Evolutionary conservation across 2,113 vertebrate genomes (phyloP).

Genomic region (Coryphaenoides rupestris): DNA sequence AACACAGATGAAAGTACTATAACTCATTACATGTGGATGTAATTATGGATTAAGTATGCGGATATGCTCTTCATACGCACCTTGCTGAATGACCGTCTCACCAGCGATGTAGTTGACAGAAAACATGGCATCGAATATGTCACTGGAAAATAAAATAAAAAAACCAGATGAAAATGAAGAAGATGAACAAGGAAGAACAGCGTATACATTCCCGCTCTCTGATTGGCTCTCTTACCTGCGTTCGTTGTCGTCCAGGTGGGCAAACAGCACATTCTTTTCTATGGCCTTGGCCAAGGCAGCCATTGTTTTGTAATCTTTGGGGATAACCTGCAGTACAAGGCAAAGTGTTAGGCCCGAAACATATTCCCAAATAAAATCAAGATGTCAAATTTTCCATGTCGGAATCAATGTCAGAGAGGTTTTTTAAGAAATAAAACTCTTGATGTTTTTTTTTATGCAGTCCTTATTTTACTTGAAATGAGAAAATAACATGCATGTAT

Average conservation of each 20-base stretch:
- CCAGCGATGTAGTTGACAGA: slow-evolving; percentile 86
- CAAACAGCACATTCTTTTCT: slow-evolving; percentile 88
- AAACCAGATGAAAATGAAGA: background rate
- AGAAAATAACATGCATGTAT: too few species aligned
- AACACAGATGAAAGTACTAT: background rate
- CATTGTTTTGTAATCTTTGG: slow-evolving; percentile 93
- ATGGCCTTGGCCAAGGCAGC: slow-evolving; percentile 90
- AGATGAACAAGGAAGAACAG: background rate
- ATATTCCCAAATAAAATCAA: too few species aligned
- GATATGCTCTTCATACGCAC: slow-evolving; percentile 50
- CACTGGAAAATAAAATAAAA: slow-evolving; percentile 67
- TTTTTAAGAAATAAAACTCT: too few species aligned
- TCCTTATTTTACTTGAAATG: too few species aligned
- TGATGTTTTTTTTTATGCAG: too few species aligned
- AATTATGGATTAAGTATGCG: background rate
- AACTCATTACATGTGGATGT: background rate
- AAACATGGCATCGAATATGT: slow-evolving; percentile 92
- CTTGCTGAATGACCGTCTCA: slow-evolving; percentile 89
- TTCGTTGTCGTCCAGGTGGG: slow-evolving; percentile 89
- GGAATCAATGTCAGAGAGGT: too few species aligned
- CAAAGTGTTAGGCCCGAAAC: too few species aligned
- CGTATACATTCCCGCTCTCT: background rate
- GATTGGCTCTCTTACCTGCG: slow-evolving; percentile 71
- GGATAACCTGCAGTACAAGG: slow-evolving; percentile 79
- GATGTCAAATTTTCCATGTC: too few species aligned